Evolutionary conservation across 2,113 vertebrate species (phyloP).

Genomic region (Athene cunicularia): DNA sequence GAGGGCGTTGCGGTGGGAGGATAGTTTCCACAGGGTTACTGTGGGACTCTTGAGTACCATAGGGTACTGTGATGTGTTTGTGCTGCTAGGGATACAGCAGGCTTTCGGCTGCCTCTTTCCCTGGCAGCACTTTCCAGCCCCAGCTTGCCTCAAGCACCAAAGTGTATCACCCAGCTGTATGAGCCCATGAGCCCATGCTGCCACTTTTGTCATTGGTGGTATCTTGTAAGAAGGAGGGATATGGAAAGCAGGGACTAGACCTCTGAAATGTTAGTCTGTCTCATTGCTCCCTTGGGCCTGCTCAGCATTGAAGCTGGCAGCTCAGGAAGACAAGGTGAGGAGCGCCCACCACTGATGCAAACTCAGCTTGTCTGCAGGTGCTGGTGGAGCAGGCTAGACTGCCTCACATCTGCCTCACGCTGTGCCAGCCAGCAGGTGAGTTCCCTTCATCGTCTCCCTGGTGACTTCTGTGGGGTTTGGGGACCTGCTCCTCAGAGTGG

Average conservation of each 20-base stretch:
- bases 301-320: neutral
- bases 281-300: accelerated
- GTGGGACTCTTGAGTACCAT: neutral
- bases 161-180: accelerated
- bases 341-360: accelerated
- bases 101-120: accelerated
- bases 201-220: neutral
- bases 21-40: neutral
- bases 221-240: neutral
- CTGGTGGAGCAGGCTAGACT: neutral
- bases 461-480: neutral
- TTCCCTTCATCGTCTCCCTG: neutral
- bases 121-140: neutral
- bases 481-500: accelerated
- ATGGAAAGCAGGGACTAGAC: too few relatives aligned
- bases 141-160: neutral
- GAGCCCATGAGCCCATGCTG: neutral
- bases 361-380: too few relatives aligned
- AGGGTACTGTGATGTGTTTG: accelerated
- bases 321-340: accelerated
- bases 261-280: too few relatives aligned
- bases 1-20: neutral
- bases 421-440: accelerated
- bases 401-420: neutral
- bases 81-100: too few relatives aligned